Evolutionary conservation across 1,140 invertebrate genomes (phyloP), one percentile per base, ranked within the genome.

Genomic region (Zaprionus kolodkinae): DNA sequence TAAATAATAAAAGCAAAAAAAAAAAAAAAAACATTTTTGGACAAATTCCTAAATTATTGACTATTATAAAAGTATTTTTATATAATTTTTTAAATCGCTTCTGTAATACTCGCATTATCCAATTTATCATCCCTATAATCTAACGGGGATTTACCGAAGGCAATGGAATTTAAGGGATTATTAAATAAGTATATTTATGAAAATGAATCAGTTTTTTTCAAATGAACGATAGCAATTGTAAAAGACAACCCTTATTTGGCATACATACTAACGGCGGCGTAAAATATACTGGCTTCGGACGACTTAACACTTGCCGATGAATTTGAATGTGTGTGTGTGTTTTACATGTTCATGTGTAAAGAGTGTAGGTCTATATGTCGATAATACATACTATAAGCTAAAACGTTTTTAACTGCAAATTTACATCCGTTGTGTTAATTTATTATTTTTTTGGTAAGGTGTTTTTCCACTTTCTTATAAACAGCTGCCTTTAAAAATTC

Each of bases 361-460:
- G 72, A 74, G 78, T 78, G 81, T 88, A 78, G 77, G 78, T 88
- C 84, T 88, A 78, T 68, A 80, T 84, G 73, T 88, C 69, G 70
- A 87, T 88, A 87, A 84, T 87, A 79, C 59, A 67, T 79, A 79
- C 72, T 71, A 72, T 73, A 82, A 75, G 69, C 69, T 56, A 72
- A 84, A 84, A 72, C 74, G 69, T 72, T 88, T 84, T 88, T 56
- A 73, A 71, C 74, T 80, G 71, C 70, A 88, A 80, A 65, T 70
- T 78, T 43, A 79, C 57, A 73, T 78, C 65, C 55, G 71, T 88
- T 88, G 78, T 78, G 74, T 88, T 89, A 82, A 80, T 87, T 80
- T 88, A 83, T 89, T 73, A 84, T 78, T 89, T 84, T 72, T 84
- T 77, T 79, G 79, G 88, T 84, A 21, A 80, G 76, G 72, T 54